Evolutionary conservation across 1,140 invertebrate genomes (phyloP).

Genomic region (Trigoniulus corallinus): DNA sequence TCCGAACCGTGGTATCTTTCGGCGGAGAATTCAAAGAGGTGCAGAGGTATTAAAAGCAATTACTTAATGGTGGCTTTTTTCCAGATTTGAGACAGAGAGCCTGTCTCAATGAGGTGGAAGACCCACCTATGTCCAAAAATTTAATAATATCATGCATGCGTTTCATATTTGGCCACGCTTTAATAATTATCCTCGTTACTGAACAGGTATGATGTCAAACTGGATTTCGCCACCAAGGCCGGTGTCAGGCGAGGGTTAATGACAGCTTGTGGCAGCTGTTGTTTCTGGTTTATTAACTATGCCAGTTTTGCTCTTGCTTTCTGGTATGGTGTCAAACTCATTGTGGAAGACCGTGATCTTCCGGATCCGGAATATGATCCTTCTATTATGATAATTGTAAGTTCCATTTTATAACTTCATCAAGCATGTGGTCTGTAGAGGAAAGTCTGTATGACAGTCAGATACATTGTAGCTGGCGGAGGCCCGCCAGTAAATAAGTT

Average conservation of each 20-base stretch:
- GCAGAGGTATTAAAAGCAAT: slow-evolving; percentile 1
- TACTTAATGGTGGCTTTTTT: slow-evolving; percentile 3
- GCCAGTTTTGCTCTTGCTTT: slow-evolving; percentile 57
- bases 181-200: no score
- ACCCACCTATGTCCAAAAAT: no score
- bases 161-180: no score
- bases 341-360: no score
- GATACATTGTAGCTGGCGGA: no score
- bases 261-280: slow-evolving; percentile 39
- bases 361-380: slow-evolving; percentile 15
- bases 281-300: slow-evolving; percentile 54
- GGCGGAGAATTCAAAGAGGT: slow-evolving; percentile 1
- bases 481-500: no score
- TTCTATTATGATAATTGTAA: slow-evolving; percentile 18
- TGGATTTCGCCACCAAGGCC: slow-evolving; percentile 39
- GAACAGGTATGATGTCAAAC: slow-evolving; percentile 41
- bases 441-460: no score
- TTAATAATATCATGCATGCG: no score
- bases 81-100: no score
- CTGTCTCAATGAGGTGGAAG: no score
- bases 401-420: no score
- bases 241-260: slow-evolving; percentile 52
- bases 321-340: slow-evolving; percentile 59
- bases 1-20: background rate
- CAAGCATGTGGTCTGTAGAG: no score